Evolutionary conservation across 2,888 invertebrate species (phyloP).

Genomic region (Heliconius charithonia): DNA sequence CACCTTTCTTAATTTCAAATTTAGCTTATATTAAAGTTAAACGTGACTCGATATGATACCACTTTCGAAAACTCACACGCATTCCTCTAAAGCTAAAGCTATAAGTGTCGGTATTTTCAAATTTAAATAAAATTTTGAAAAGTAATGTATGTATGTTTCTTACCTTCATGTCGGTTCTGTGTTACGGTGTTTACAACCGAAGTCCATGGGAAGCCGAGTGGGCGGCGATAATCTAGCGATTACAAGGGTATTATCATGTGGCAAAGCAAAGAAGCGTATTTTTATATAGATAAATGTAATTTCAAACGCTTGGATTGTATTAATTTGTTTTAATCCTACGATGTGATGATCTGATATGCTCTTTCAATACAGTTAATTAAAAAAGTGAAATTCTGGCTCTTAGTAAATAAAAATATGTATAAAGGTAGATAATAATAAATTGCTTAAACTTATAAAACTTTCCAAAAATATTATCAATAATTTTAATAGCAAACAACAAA

Average conservation of each 20-base stretch:
- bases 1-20: conserved; percentile 48
- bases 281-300: conserved; percentile 10
- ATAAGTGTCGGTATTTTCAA: conserved; percentile 37
- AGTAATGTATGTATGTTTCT: conserved; percentile 28
- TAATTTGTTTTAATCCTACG: conserved; percentile 14
- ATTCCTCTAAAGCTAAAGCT: conserved; percentile 35
- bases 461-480: too few species aligned
- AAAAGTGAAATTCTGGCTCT: neutral
- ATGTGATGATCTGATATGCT: neutral
- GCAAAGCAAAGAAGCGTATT: conserved; percentile 52
- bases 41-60: conserved; percentile 40
- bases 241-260: conserved; percentile 71
- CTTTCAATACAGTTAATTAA: neutral
- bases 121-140: conserved; percentile 43
- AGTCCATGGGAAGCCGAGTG: conserved; percentile 58
- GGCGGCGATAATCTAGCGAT: conserved; percentile 75
- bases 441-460: too few species aligned
- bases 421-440: too few species aligned
- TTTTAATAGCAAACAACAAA: too few species aligned
- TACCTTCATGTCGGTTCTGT: conserved; percentile 26
- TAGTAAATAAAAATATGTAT: neutral
- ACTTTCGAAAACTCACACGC: conserved; percentile 46
- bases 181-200: conserved; percentile 38
- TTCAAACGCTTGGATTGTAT: conserved; percentile 5
- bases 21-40: conserved; percentile 45